A percentile compares a stretch with the other conserved stretches of the same genome.
phyloP scores from a whole-genome alignment of 2,888 invertebrate genomes.

The Metalampra italica region DNA sequence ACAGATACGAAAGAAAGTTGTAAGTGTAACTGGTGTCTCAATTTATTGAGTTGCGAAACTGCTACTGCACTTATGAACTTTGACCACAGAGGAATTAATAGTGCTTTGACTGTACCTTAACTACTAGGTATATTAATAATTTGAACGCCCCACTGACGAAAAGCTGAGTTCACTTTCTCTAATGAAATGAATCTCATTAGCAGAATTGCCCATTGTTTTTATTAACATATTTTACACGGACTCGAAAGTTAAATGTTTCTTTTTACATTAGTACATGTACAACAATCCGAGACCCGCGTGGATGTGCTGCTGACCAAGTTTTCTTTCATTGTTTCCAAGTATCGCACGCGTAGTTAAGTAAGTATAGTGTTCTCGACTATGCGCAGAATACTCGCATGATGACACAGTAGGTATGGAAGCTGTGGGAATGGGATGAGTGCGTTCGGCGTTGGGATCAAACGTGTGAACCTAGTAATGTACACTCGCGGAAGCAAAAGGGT shows the following conservation, averaged over 20 bases:
- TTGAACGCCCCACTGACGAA: too few relatives aligned
- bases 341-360: not conserved
- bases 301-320: conserved; percentile 7
- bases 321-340: not conserved
- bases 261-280: not conserved
- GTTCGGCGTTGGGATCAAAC: not conserved
- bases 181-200: not conserved
- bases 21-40: too few relatives aligned
- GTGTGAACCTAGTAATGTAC: not conserved
- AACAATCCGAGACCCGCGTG: not conserved
- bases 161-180: conserved; percentile 1
- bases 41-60: too few relatives aligned
- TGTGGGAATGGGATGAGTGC: conserved; percentile 4
- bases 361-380: not conserved
- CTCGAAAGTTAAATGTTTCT: not conserved
- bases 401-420: not conserved
- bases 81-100: too few relatives aligned
- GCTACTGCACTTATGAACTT: too few relatives aligned
- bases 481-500: too few relatives aligned
- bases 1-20: too few relatives aligned
- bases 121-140: too few relatives aligned
- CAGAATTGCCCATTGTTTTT: conserved; percentile 4
- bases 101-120: too few relatives aligned
- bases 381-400: not conserved
- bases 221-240: not conserved